Base-by-base conservation (phyloP, 1,140 invertebrate species). In the Meloidogyne floridensis region DNA sequence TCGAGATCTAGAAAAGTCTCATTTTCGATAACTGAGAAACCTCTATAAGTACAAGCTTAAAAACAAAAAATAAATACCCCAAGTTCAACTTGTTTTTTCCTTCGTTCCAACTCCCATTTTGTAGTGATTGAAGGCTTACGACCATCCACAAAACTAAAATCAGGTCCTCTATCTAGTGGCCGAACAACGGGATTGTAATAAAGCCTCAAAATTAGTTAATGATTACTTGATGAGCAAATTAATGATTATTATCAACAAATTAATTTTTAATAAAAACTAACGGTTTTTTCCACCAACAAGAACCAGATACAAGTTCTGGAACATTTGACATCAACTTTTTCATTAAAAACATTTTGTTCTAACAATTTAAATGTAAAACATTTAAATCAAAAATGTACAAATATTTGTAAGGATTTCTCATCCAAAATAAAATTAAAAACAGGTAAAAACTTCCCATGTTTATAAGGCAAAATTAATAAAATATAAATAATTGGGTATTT, bases 211-310 rank as follows among this genome's bases (percentile, higher is more conserved):
- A 75, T 5, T 7, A 5, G n/a, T 65, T 6, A 70, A 65, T 72
- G 51, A 32, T 11, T 42, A 32, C 32, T 32, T 32, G 32, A 32
- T 32, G 32, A 32, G 32, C 32, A 32, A 32, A 32, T 32, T 32
- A 32, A 32, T 32, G 32, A 71, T 51, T 8, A 32, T 32, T 75
- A 77, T 13, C 15, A 13, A 65, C 0, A 6, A 32, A 72, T 72
- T 65, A 51, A 54, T 32, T 32, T 32, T 32, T 32, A 71, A 53
- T 15, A 42, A 72, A 56, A 82, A 78, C 87, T 72, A 73, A 88
- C 87, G 87, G 88, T 71, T 84, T 82, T 15, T 81, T 86, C 87
- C 87, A 88, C 81, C 83, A 87, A 65, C 15, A 65, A 65, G 59
- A 65, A 65, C 59, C 59, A 65, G 59, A 13, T 0, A 65, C n/a